Base-by-base conservation (phyloP, 2,888 invertebrate genomes). In the Nezara viridula region DNA sequence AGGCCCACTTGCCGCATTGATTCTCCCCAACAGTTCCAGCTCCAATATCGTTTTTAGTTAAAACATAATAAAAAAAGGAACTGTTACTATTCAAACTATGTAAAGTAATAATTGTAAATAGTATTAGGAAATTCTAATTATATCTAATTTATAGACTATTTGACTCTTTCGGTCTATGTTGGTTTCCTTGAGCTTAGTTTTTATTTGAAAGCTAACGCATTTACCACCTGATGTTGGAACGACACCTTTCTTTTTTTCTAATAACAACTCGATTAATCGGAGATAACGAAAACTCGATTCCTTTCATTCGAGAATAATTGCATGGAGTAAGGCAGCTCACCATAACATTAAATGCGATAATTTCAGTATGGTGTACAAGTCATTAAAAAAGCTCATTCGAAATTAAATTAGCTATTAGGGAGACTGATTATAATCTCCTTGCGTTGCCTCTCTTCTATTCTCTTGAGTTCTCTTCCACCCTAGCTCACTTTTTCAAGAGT, bases 361-460 rank as follows among this genome's bases (percentile, higher is more conserved):
- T 44, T 40, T n/a, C 40, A 81, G 10, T n/a, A 81, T 81, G 44
- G 44, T 40, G 40, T 40, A 44, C 4, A 81, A 81, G 81, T 81
- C 81, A 81, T 81, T 81, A 81, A 81, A 81, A 66, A 81, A 81
- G 2, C 81, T 81, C 40, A 81, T 81, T 81, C n/a, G 81, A 81
- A 81, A 81, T 81, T 40, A 81, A 81, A 81, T 81, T 81, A 81
- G 81, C 81, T n/a, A n/a, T n/a, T 81, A 44, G 81, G 7, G n/a
- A 81, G 44, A n/a, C 81, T 81, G 44, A 81, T 81, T 81, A 81
- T 0, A 81, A 44, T 81, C 81, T 81, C 44, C 37, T n/a, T n/a
- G n/a, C n/a, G n/a, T 77, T 40, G 5, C 16, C 37, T 37, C 19
- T 1, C 40, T 44, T 81, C 24, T 24, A n/a, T 44, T 81, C 24